A percentile compares a stretch with the other conserved stretches of the same genome.
phyloP scores from a whole-genome alignment of 2,113 vertebrate species.

The Oncorhynchus masou region DNA sequence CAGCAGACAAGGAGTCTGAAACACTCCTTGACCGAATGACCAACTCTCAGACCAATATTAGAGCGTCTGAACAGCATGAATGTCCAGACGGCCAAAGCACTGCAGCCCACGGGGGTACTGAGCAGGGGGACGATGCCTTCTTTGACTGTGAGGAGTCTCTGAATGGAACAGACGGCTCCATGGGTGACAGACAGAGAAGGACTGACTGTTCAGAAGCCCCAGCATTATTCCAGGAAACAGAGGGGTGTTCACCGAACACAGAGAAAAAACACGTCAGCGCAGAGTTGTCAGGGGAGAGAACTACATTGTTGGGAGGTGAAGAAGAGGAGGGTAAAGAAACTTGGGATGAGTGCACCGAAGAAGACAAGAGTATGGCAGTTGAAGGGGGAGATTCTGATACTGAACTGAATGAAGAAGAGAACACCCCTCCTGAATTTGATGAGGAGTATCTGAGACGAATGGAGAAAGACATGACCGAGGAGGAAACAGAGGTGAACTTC shows the following conservation, averaged over 20 bases:
- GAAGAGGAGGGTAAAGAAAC: constrained; percentile 16
- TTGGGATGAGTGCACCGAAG: constrained; percentile 6
- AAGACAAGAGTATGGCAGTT: constrained; percentile 17
- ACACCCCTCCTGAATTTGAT: constrained; percentile 37
- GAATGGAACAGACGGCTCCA: neutral
- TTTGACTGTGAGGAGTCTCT: constrained; percentile 52
- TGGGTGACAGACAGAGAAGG: constrained; percentile 14
- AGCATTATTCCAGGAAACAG: neutral
- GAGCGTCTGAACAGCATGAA: neutral
- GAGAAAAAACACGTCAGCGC: neutral
- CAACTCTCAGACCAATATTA: neutral
- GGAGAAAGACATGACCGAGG: constrained; percentile 52
- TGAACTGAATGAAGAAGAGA: constrained; percentile 35
- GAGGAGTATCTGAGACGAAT: constrained; percentile 49
- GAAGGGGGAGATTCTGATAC: constrained; percentile 36
- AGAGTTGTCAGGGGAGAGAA: neutral
- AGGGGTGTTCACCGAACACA: neutral
- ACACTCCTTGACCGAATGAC: neutral
- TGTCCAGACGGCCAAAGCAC: neutral
- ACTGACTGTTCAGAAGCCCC: neutral
- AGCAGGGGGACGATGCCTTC: constrained; percentile 50
- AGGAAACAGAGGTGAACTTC: constrained; percentile 51
- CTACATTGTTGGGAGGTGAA: neutral
- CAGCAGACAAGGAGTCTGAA: neutral
- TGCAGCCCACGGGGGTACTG: neutral